Conservation (phyloP, 1,140 invertebrate species). For the Lepidurus apus region DNA sequence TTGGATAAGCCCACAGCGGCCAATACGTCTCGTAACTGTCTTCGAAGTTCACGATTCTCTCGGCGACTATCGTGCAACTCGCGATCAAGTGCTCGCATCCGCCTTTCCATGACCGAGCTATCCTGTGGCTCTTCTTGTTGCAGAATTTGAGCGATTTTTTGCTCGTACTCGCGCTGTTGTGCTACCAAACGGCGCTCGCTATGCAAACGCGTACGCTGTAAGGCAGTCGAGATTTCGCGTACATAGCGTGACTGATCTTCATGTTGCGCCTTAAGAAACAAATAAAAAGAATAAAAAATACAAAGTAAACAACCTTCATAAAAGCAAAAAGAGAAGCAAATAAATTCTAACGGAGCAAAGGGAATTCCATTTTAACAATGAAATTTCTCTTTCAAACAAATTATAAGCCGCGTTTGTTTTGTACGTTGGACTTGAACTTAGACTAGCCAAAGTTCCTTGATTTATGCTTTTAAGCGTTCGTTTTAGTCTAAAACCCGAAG, state of each 20-base stretch:
- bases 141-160: slow-evolving; percentile 46
- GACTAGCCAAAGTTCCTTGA: too few relatives aligned
- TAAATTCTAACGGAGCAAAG: background rate
- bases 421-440: too few relatives aligned
- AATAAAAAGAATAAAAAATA: background rate
- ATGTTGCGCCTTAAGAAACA: slow-evolving; percentile 43
- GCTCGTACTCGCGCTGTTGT: slow-evolving; percentile 48
- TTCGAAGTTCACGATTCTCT: slow-evolving; percentile 35
- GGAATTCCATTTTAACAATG: background rate
- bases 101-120: slow-evolving; percentile 34
- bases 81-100: slow-evolving; percentile 43
- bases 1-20: background rate
- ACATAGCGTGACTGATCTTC: slow-evolving; percentile 48
- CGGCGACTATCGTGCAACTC: slow-evolving; percentile 48
- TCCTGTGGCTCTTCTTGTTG: slow-evolving; percentile 43
- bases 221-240: slow-evolving; percentile 44
- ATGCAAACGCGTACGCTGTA: slow-evolving; percentile 45
- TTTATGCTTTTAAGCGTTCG: too few relatives aligned
- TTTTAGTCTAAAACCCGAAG: too few relatives aligned
- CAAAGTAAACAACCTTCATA: background rate
- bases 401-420: too few relatives aligned
- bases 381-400: background rate
- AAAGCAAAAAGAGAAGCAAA: background rate
- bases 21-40: slow-evolving; percentile 29
- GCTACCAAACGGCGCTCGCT: slow-evolving; percentile 44